Evolutionary conservation across 2,888 invertebrate species (phyloP).

Genomic region (Lacanobia oleracea): DNA sequence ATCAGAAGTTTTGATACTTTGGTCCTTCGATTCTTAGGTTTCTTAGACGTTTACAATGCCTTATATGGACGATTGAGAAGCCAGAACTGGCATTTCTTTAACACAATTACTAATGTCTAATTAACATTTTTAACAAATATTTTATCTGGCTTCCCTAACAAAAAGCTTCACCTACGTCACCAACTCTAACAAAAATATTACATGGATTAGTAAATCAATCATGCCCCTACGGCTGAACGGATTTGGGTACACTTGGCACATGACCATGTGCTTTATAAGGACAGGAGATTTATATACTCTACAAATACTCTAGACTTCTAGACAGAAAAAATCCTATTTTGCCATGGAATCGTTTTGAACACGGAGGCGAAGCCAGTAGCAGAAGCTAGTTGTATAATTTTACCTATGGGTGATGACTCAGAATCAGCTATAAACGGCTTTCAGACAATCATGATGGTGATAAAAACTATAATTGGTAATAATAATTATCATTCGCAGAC

Average conservation of each 20-base stretch:
- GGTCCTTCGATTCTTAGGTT: too few relatives aligned
- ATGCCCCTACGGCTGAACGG: not conserved
- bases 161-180: constrained; percentile 3
- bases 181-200: not conserved
- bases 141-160: not conserved
- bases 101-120: too few relatives aligned
- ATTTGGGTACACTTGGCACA: not conserved
- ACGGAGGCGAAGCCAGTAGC: too few relatives aligned
- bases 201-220: not conserved
- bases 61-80: too few relatives aligned
- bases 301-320: too few relatives aligned
- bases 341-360: not conserved
- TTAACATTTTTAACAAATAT: not conserved
- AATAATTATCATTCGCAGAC: constrained; percentile 26
- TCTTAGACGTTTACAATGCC: too few relatives aligned
- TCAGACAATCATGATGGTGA: constrained; percentile 12
- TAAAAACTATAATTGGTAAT: constrained; percentile 29
- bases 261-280: not conserved
- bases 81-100: too few relatives aligned
- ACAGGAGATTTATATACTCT: not conserved
- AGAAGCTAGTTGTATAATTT: not conserved
- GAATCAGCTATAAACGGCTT: constrained; percentile 12
- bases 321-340: too few relatives aligned
- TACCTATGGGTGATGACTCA: not conserved
- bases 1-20: too few relatives aligned